Percentiles rank a stretch among this genome's conserved stretches.
These are phyloP conservation scores for Drosophila lacteicornis DNA, from an alignment of 1,140 invertebrate species.

Conservation along the genomic window DNA sequence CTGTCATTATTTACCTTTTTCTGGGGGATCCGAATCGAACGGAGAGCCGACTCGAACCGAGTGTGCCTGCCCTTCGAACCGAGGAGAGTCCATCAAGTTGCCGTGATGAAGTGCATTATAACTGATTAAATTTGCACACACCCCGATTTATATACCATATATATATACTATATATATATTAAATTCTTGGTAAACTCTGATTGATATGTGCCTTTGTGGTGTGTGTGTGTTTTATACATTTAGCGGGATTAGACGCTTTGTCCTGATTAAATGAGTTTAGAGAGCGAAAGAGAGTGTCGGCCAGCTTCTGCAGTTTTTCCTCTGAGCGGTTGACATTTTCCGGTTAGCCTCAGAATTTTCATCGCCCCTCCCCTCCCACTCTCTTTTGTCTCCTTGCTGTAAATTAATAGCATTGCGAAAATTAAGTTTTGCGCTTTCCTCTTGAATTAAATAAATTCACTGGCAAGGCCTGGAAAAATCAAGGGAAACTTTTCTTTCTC, in stretches of 20 bases:
- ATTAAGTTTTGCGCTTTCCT: conserved; percentile 44
- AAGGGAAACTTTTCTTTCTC: not conserved
- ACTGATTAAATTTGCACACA: conserved; percentile 66
- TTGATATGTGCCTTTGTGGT: conserved; percentile 39
- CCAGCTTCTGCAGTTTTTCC: conserved; percentile 35
- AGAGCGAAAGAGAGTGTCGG: conserved; percentile 9
- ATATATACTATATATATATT: not conserved
- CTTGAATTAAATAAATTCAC: conserved; percentile 11
- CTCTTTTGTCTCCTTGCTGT: not conserved
- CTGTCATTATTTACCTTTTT: conserved; percentile 45
- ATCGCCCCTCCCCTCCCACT: not conserved
- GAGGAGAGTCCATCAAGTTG: conserved; percentile 34
- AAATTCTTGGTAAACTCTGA: conserved; percentile 13
- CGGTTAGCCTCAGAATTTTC: conserved; percentile 5
- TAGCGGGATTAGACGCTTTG: conserved; percentile 72
- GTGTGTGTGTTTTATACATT: conserved; percentile 51
- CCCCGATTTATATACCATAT: not conserved
- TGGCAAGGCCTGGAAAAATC: not conserved
- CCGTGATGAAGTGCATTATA: conserved; percentile 64
- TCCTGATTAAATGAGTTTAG: conserved; percentile 74
- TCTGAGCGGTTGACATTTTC: conserved; percentile 56
- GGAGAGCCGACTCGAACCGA: not conserved
- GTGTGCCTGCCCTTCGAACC: not conserved
- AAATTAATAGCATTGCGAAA: conserved; percentile 68
- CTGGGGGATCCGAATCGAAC: not conserved